phyloP scores from a whole-genome alignment of 2,888 invertebrate species.

The Mythimna pallens region DNA sequence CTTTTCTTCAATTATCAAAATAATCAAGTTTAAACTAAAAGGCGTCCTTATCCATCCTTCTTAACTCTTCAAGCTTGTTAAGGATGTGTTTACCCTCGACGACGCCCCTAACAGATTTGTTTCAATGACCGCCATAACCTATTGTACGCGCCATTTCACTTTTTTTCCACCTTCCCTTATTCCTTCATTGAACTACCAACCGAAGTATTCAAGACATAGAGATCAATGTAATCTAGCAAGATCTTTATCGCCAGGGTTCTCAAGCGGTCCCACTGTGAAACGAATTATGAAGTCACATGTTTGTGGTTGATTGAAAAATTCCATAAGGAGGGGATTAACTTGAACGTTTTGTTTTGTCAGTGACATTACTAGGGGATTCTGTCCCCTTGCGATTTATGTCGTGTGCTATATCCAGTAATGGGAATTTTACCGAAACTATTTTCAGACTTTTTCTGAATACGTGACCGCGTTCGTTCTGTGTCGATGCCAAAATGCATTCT shows the following conservation, averaged over 20 bases:
- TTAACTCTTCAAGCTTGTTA: constrained; percentile 67
- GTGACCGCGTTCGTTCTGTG: constrained; percentile 31
- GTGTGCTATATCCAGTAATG: constrained; percentile 72
- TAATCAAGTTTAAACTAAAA: constrained; percentile 11
- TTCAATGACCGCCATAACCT: constrained; percentile 78
- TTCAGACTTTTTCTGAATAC: constrained; percentile 47
- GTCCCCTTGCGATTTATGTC: constrained; percentile 76
- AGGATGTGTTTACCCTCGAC: constrained; percentile 75
- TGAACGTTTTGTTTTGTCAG: constrained; percentile 77
- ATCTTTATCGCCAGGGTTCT: constrained; percentile 79
- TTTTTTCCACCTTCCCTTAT: constrained; percentile 69
- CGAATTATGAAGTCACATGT: constrained; percentile 84
- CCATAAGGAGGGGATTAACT: constrained; percentile 80
- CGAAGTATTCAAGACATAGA: constrained; percentile 37
- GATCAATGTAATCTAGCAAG: constrained; percentile 64
- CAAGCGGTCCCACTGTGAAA: constrained; percentile 76
- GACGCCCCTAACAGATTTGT: constrained; percentile 81
- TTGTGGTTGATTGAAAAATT: constrained; percentile 87
- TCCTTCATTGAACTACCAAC: constrained; percentile 48
- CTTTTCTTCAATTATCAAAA: not conserved
- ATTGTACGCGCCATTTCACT: constrained; percentile 84
- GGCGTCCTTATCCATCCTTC: constrained; percentile 55
- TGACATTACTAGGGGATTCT: constrained; percentile 79
- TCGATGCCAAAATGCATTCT: constrained; percentile 55
- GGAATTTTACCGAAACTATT: constrained; percentile 60